Conservation (phyloP, 2,113 vertebrate genomes). For the Gallinago media region DNA sequence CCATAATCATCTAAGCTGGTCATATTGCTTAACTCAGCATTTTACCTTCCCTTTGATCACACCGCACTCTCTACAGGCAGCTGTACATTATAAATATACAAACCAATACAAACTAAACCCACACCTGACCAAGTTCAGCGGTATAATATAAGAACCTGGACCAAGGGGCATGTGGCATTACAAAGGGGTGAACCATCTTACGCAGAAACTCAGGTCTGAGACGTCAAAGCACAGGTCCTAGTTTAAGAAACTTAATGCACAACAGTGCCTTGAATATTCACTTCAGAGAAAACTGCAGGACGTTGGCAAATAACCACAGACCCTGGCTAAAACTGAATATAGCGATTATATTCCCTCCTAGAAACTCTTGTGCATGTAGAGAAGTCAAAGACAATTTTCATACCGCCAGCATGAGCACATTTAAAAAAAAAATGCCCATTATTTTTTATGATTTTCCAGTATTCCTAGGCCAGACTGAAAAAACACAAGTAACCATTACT, state of each 20-base stretch:
- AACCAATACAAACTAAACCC: not conserved
- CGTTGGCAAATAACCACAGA: not conserved
- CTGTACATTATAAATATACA: not conserved
- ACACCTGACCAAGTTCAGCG: not conserved
- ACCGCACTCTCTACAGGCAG: not conserved
- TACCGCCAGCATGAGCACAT: not conserved
- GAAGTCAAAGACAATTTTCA: not conserved
- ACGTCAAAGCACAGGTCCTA: not conserved
- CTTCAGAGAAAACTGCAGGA: not conserved
- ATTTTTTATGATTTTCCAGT: not conserved
- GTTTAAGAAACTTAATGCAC: not conserved
- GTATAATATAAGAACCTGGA: too few relatives aligned
- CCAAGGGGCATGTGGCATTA: rapidly evolving
- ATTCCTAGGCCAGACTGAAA: not conserved
- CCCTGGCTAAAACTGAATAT: not conserved
- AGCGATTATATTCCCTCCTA: not conserved
- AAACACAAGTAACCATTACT: not conserved
- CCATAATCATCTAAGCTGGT: not conserved
- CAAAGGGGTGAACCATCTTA: not conserved
- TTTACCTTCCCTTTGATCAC: not conserved
- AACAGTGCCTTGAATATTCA: not conserved
- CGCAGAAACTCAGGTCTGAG: not conserved
- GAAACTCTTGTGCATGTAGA: not conserved
- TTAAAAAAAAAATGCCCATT: not conserved
- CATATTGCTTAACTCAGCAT: not conserved